Base-by-base conservation (phyloP, 1,140 invertebrate genomes). In the Anthonomus grandis region DNA sequence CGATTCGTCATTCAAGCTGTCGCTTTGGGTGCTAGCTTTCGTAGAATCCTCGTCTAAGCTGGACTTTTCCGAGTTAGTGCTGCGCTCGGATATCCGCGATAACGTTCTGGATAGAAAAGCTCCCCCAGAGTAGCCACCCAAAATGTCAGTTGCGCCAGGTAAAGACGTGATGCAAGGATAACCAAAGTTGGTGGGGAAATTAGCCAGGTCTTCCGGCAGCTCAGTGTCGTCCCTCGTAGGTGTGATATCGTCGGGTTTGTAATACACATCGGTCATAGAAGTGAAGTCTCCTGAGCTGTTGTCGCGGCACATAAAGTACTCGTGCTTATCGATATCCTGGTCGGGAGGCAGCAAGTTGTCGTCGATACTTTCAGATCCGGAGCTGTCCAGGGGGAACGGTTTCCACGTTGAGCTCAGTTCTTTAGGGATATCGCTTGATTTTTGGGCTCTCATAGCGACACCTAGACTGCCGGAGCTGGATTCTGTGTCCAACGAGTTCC, bases 41-140 rank as follows among this genome's bases (percentile, higher is more conserved):
- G 89, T 90, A 0, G 89, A 89, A 73, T 91, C 89, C 67, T 91
- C 89, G 57, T 91, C 83, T 60, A 88, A 83, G 67, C 86, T 87
- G 2, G 82, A 86, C 68, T 87, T 86, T 66, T 91, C 90, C 1
- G 90, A 93, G 12, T 89, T 89, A 6, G 90, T 92, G 57, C 89
- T 91, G 18, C 89, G 77, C 75, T 93, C 90, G 2, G 89, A 91
- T 66, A 93, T 93, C 46, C 90, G 77, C 1, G 89, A 92, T 15
- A 93, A 76, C 0, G 90, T 93, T 25, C 90, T 81, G 78, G 47
- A 87, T 73, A 19, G 83, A 83, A 77, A 91, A 86, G 83, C 84
- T 46, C 81, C 78, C 48, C 82, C 79, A 61, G 78, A 77, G 52
- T 84, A 87, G 12, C 82, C 83, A 48, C 86, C 78, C 46, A 88